Evolutionary conservation across 2,113 vertebrate genomes (phyloP).

Genomic region (Podarcis muralis): DNA sequence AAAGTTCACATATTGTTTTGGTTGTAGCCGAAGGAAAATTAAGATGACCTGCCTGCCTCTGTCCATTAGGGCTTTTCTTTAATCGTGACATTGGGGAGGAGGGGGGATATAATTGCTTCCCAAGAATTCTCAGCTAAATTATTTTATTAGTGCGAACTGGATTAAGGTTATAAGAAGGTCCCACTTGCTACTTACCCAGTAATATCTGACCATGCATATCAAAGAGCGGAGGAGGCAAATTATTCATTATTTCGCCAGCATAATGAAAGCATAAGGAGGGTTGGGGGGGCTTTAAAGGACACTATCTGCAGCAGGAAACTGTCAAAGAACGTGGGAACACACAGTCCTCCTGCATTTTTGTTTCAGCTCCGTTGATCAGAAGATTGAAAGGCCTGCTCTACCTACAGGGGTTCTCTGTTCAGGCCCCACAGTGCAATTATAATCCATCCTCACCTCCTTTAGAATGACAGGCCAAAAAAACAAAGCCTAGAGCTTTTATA

Average conservation of each 20-base stretch:
- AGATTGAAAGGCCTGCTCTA: conserved; percentile 81
- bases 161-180: conserved; percentile 76
- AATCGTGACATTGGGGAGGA: conserved; percentile 74
- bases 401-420: conserved; percentile 84
- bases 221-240: conserved; percentile 78
- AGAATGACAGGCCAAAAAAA: conserved; percentile 81
- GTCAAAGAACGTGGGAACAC: conserved; percentile 83
- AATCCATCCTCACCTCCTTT: conserved; percentile 83
- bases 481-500: conserved; percentile 78
- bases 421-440: conserved; percentile 79
- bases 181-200: conserved; percentile 72
- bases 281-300: conserved; percentile 75
- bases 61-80: conserved; percentile 69
- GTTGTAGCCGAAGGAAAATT: conserved; percentile 66
- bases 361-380: conserved; percentile 89
- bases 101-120: conserved; percentile 72
- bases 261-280: conserved; percentile 77
- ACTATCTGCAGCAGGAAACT: conserved; percentile 78
- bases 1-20: conserved; percentile 45
- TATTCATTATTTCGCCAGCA: conserved; percentile 75
- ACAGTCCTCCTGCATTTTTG: conserved; percentile 81
- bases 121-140: conserved; percentile 75
- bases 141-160: conserved; percentile 76
- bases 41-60: conserved; percentile 73
- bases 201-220: conserved; percentile 79